phyloP scores from a whole-genome alignment of 2,888 invertebrate genomes.

The Agonum fuliginosum region DNA sequence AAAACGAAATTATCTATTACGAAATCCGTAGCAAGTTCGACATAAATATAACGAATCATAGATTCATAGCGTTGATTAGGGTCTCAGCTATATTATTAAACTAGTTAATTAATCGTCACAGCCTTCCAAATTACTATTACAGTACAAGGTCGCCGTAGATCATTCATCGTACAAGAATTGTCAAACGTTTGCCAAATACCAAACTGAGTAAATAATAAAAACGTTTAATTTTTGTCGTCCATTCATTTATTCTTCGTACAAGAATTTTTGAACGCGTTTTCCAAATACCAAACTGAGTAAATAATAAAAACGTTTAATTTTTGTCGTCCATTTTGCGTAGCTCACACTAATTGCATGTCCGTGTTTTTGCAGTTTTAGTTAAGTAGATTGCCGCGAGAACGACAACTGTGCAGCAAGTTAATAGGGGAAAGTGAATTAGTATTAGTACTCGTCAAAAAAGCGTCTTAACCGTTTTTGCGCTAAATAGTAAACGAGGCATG shows the following conservation, averaged over 20 bases:
- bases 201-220: no score
- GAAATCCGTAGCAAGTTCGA: conserved; percentile 18
- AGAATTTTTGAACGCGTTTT: conserved; percentile 10
- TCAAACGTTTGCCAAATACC: not conserved
- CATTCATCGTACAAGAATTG: conserved; percentile 22
- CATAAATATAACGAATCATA: conserved; percentile 15
- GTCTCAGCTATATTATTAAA: conserved; percentile 25
- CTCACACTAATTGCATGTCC: no score
- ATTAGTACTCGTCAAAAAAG: conserved; percentile 33
- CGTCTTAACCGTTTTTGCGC: conserved; percentile 46
- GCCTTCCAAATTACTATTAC: conserved; percentile 44
- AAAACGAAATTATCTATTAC: conserved; percentile 1
- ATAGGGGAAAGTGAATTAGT: conserved; percentile 46
- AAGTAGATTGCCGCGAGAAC: conserved; percentile 23
- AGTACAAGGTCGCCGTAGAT: conserved; percentile 29
- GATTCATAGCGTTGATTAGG: conserved; percentile 17
- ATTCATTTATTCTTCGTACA: conserved; percentile 13
- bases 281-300: not conserved
- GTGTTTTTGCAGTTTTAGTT: not conserved
- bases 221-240: no score
- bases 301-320: no score
- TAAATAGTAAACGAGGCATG: conserved; percentile 49
- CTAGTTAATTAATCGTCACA: conserved; percentile 38
- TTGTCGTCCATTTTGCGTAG: no score
- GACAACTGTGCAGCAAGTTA: conserved; percentile 8